Conservation (phyloP, 2,888 invertebrate species). For the Volucella inflata region DNA sequence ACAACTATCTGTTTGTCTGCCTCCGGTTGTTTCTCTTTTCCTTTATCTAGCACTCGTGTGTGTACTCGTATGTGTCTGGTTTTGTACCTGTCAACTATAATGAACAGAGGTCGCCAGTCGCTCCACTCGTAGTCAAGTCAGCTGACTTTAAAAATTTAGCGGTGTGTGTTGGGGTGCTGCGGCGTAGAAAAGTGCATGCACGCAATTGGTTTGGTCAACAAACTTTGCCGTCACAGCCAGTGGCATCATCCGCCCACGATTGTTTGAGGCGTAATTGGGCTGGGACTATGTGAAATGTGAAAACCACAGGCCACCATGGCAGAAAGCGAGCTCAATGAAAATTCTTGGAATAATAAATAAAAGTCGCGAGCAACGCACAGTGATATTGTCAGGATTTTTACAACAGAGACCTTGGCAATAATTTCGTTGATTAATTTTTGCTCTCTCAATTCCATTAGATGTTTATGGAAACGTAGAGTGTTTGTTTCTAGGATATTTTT, state of each 20-base stretch:
- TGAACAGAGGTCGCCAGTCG: slow-evolving; percentile 46
- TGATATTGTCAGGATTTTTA: slow-evolving; percentile 18
- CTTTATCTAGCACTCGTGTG: not conserved
- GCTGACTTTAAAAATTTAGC: slow-evolving; percentile 40
- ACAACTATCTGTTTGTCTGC: slow-evolving; percentile 20
- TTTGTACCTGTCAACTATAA: slow-evolving; percentile 63
- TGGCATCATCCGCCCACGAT: not conserved
- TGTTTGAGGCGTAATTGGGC: slow-evolving; percentile 28
- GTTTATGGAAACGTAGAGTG: not conserved
- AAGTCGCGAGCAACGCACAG: slow-evolving; percentile 42
- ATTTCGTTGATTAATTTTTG: slow-evolving; percentile 39
- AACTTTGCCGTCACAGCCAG: slow-evolving; percentile 6
- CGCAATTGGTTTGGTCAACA: slow-evolving; percentile 54
- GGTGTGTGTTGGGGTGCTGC: slow-evolving; percentile 15
- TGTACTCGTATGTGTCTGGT: not conserved
- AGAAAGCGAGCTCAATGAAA: slow-evolving; percentile 29
- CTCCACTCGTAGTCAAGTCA: not conserved
- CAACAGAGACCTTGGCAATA: slow-evolving; percentile 43
- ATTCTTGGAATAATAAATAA: slow-evolving; percentile 53
- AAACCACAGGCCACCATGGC: slow-evolving; percentile 8
- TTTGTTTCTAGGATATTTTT: slow-evolving; percentile 8
- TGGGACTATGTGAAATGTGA: slow-evolving; percentile 11
- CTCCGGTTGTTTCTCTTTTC: slow-evolving; percentile 31
- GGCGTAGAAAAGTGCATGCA: slow-evolving; percentile 16
- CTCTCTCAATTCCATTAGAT: slow-evolving; percentile 23